Base-by-base conservation (phyloP, 2,888 invertebrate species). In the Sesia bembeciformis region DNA sequence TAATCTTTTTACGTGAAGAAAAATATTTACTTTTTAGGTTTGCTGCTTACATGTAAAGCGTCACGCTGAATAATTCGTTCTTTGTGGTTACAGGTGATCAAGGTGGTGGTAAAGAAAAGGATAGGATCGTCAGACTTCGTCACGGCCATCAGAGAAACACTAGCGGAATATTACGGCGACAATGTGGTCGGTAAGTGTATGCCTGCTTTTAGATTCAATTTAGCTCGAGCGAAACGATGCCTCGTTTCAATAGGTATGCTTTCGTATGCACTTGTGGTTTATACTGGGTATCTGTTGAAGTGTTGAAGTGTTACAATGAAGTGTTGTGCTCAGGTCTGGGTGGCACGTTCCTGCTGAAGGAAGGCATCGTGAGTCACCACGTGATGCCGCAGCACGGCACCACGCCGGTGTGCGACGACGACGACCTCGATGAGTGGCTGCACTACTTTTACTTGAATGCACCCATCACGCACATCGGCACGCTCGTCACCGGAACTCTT, bases 381-480 rank as follows among this genome's bases (percentile, higher is more conserved):
- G 94, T 99, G 61, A 99, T 99, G 99, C 95, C 96, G 43, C 97
- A 97, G 76, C 99, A 98, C 85, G 95, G 97, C 0, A 74, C 85
- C 57, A 90, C 87, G 2, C 95, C 97, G 38, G 82, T 99, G 54
- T 90, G 90, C 54, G 91, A 91, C 6, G 94, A 96, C 65, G 91
- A 90, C 4, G 93, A 94, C 67, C 91, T 98, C 23, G 94, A 97
- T 74, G 76, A 91, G 51, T 99, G 99, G 98, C 90, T 99, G 59
- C 93, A 94, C 74, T 99, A 95, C 84, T 98, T 94, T 83, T 93
- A 97, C 62, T 95, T 98, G 95, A 91, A 93, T 53, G 95, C 98
- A 42, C 98, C 98, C 53, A 89, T 99, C 59, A 91, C 96, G 54
- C 95, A 96, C 67, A 91, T 98, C 52, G 97, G 97, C 60, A 97